phyloP scores from a whole-genome alignment of 2,888 invertebrate genomes.

The Agriopis aurantiaria region DNA sequence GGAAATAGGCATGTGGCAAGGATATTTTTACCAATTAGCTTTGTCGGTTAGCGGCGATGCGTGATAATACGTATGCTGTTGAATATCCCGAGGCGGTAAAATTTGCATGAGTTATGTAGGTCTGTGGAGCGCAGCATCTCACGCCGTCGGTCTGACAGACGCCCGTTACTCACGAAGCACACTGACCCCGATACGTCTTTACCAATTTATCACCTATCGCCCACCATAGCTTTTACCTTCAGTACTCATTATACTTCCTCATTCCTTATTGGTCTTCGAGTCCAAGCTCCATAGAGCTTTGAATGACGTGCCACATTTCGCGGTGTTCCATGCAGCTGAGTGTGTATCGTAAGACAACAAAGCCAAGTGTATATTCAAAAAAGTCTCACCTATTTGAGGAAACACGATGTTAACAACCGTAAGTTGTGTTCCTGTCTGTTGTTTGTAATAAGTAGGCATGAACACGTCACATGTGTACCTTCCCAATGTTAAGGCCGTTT shows the following conservation, averaged over 20 bases:
- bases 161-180: conserved; percentile 71
- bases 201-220: conserved; percentile 60
- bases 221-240: conserved; percentile 51
- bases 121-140: conserved; percentile 59
- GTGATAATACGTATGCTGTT: conserved; percentile 53
- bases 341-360: conserved; percentile 26
- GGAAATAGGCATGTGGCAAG: conserved; percentile 34
- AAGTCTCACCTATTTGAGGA: conserved; percentile 31
- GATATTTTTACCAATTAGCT: conserved; percentile 61
- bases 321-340: background rate
- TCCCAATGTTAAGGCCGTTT: conserved; percentile 40
- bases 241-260: conserved; percentile 31
- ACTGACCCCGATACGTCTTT: conserved; percentile 76
- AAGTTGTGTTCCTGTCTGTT: conserved; percentile 17
- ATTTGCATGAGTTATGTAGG: conserved; percentile 66
- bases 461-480: conserved; percentile 21
- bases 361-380: conserved; percentile 27
- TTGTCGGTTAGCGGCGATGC: conserved; percentile 57
- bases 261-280: conserved; percentile 15
- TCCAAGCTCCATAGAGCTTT: conserved; percentile 10
- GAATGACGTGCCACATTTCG: conserved; percentile 18
- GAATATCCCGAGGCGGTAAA: conserved; percentile 55
- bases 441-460: conserved; percentile 20
- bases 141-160: conserved; percentile 65
- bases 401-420: conserved; percentile 22